phyloP scores from a whole-genome alignment of 2,797 vertebrate genomes.

The Buceros bicornis region DNA sequence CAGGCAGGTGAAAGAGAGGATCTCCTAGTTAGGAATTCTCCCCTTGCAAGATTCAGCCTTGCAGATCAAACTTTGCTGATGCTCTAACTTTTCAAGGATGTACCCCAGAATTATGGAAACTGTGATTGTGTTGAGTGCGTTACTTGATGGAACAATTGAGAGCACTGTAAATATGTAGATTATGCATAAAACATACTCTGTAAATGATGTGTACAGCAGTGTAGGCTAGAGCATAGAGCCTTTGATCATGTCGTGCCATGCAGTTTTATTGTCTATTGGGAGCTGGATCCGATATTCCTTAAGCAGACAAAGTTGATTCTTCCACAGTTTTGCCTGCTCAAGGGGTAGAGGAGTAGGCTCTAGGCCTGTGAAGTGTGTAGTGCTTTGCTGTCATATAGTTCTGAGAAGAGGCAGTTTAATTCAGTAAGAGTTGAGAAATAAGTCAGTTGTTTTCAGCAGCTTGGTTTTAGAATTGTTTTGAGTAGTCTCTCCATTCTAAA shows the following conservation, averaged over 20 bases:
- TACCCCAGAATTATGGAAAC: conserved; percentile 80
- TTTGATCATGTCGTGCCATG: conserved; percentile 32
- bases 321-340: conserved; percentile 13
- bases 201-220: conserved; percentile 69
- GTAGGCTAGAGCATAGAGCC: neutral
- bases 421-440: neutral
- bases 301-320: neutral
- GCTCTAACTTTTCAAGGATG: conserved; percentile 63
- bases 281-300: neutral
- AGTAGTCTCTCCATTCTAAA: neutral
- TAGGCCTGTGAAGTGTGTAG: conserved; percentile 24
- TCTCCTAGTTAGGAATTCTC: neutral
- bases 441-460: neutral
- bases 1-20: neutral
- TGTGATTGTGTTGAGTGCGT: conserved; percentile 75
- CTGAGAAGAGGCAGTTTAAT: conserved; percentile 11
- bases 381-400: conserved; percentile 40
- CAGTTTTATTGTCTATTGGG: conserved; percentile 38
- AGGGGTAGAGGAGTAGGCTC: neutral
- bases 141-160: conserved; percentile 63
- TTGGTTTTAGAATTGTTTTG: conserved; percentile 19
- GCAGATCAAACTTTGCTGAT: conserved; percentile 5
- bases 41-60: neutral
- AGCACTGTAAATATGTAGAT: conserved; percentile 79
- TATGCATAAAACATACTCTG: conserved; percentile 50